A percentile compares a stretch with the other conserved stretches of the same genome.
phyloP scores from a whole-genome alignment of 2,888 invertebrate species.

The Nephrotoma flavescens region DNA sequence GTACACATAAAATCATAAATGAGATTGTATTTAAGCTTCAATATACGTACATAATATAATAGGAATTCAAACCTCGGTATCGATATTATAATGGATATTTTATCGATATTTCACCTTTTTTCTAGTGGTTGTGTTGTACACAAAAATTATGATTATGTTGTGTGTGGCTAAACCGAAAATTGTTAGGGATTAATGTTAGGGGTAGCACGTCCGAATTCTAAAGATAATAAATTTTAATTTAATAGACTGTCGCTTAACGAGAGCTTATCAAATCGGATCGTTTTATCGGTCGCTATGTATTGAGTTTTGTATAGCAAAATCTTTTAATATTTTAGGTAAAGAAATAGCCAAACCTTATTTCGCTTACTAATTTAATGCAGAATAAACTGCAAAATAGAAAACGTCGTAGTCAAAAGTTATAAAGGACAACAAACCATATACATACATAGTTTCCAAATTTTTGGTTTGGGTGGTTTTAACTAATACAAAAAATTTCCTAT shows the following conservation, averaged over 20 bases:
- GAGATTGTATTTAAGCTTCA: not conserved
- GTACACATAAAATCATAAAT: not conserved
- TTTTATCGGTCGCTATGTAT: not conserved
- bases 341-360: no score
- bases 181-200: not conserved
- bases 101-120: not conserved
- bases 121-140: not conserved
- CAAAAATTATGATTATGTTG: not conserved
- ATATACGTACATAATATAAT: not conserved
- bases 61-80: not conserved
- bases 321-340: no score
- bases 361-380: no score
- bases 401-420: no score
- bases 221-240: not conserved
- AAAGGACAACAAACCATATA: no score
- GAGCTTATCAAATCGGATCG: not conserved
- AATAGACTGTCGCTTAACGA: not conserved
- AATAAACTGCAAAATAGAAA: no score
- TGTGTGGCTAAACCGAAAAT: not conserved
- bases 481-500: no score
- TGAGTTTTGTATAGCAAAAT: not conserved
- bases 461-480: no score
- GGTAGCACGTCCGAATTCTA: not conserved
- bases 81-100: not conserved
- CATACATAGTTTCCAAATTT: no score